Base-by-base conservation (phyloP, 2,113 vertebrate species). In the Apodemus sylvaticus region DNA sequence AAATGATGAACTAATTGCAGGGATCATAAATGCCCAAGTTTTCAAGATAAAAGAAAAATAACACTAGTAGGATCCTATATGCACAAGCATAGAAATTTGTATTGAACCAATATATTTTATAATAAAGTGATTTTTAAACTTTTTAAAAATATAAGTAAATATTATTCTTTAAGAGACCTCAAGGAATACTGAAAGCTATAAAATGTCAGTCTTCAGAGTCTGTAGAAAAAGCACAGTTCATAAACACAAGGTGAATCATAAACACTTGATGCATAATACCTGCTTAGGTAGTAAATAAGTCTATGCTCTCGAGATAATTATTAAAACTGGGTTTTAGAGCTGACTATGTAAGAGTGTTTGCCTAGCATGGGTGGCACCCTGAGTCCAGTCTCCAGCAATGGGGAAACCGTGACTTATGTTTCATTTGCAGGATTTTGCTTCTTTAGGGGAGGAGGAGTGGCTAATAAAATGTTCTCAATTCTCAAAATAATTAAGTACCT, bases 401-500 rank as follows among this genome's bases (percentile, higher is more conserved):
- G 39, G 71, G 20, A 31, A 60, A 45, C 19, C 22, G 93, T 95
- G 16, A 31, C 70, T 93, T 94, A 17, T 77, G 10, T 70, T 83
- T 91, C 12, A 58, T 48, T 91, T 95, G 94, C 89, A 93, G 36
- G 29, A 87, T 73, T 90, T 89, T 94, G 13, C 24, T 90, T 83
- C 26, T 64, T 93, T 81, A 87, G 36, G 1, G 29, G n/a, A 58
- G 29, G 6, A 85, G n/a, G 3, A 31, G n/a, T 55, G 48, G 5
- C 22, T 16, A 62, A 39, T 88, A 66, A 91, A 82, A 85, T 95
- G 62, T 51, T 5, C 64, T 94, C 86, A 82, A 73, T 89, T 96
- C 19, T 97, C 51, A 77, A 94, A 93, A 39, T 94, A 91, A 95
- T 91, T 94, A 6, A 85, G 64, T 94, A 68, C 81, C 79, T 93